Evolutionary conservation across 2,797 vertebrate genomes (phyloP), one percentile per base, ranked within the genome.

Genomic region (Halcyon badia): DNA sequence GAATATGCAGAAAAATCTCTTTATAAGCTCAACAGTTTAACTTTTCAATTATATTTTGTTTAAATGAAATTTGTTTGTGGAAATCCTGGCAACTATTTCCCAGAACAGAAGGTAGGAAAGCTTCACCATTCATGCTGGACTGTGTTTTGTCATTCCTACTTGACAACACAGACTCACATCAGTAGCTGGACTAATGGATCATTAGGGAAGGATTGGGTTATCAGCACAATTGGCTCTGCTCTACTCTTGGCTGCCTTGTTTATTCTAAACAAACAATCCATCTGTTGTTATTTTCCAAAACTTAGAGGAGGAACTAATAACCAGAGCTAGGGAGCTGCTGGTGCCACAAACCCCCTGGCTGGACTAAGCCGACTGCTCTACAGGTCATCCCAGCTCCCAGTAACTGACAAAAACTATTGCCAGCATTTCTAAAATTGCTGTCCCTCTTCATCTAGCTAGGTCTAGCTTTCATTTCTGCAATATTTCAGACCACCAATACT

Each of bases 241-340:
- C 39, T 89, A 21, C 54, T 86, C 42, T 80, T 92, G 89, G 77
- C 78, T 95, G 81, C 31, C 72, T 78, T 90, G 41, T 77, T 93
- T 88, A 60, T 41, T 84, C 78, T 91, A 95, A 97, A 83, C 69
- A 89, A 93, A 58, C 54, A 82, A 95, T 94, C 92, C 69, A 89
- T 87, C 94, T 96, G 92, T 42, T 92, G 83, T 72, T 83, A 73
- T 94, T 93, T 96, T 90, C 88, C 85, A 83, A 83, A 97, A 95
- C 17, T 77, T 86, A 89, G 66, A 85, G 83, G 41, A 94, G 14
- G 52, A 95, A 84, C 79, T 58, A 84, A 83, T 42, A 85, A 69
- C 22, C 46, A 68, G 41, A 92, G 25, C 39, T 39, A 44, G 71
- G 22, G 78, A 94, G 44, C 20, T 77, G 75, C 62, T 44, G 66